A percentile compares a stretch with the other conserved stretches of the same genome.
Evolutionary conservation across 2,113 vertebrate species (phyloP).

Genomic region (Pedetes capensis): DNA sequence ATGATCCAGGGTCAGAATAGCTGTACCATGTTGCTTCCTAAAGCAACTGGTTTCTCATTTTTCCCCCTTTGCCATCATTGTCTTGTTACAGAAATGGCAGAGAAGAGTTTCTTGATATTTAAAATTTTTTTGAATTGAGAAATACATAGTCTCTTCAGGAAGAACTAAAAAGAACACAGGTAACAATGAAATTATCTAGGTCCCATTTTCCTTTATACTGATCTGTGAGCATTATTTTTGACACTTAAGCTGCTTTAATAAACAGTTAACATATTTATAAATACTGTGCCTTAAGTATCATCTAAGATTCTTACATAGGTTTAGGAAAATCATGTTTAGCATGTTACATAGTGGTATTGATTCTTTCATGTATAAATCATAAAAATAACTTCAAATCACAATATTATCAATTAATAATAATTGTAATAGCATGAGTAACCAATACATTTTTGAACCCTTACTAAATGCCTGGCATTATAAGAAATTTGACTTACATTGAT

Average conservation of each 20-base stretch:
- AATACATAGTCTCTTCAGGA: neutral
- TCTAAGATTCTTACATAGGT: neutral
- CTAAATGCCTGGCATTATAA: neutral
- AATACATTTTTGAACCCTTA: neutral
- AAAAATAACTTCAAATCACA: neutral
- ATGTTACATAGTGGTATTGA: neutral
- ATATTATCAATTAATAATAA: neutral
- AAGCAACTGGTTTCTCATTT: neutral
- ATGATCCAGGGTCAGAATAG: fast-evolving
- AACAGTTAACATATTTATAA: neutral
- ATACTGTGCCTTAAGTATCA: neutral
- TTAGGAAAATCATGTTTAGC: neutral
- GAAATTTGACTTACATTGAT: neutral
- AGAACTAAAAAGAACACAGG: neutral
- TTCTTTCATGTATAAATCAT: neutral
- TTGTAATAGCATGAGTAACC: neutral
- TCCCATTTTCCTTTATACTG: neutral
- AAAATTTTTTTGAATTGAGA: constrained; percentile 1
- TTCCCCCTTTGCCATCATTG: neutral
- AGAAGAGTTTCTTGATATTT: neutral
- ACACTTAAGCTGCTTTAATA: neutral
- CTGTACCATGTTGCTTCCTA: fast-evolving
- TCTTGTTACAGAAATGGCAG: neutral
- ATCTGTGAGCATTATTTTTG: neutral
- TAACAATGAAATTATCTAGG: neutral